These are phyloP conservation scores for Mactra quadrangularis DNA, from an alignment of 1,140 invertebrate species.

Conservation along the genomic window DNA sequence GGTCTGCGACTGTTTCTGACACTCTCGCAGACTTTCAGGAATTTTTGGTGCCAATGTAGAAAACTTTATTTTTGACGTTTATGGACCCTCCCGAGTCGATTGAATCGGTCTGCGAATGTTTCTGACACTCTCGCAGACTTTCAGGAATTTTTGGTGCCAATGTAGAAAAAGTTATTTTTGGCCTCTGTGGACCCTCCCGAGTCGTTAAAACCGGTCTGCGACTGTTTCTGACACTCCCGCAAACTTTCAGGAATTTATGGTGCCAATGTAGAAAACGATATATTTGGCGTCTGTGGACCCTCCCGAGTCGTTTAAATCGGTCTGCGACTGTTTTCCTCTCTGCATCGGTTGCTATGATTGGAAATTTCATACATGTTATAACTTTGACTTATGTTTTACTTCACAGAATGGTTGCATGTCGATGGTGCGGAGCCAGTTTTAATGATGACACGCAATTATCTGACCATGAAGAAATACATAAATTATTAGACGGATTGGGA, in stretches of 20 bases:
- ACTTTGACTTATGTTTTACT: too few species aligned
- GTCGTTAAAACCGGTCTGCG: neutral
- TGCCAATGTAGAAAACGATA: too few species aligned
- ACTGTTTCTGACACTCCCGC: neutral
- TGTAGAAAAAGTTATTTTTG: neutral
- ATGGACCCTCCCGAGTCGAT: neutral
- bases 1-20: slow-evolving; percentile 20
- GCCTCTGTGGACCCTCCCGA: neutral
- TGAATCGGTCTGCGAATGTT: neutral
- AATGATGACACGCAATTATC: too few species aligned
- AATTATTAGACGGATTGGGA: too few species aligned
- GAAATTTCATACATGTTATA: too few species aligned
- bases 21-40: slow-evolving; percentile 8
- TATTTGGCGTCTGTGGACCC: too few species aligned
- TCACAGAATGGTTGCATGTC: too few species aligned
- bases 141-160: neutral
- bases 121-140: neutral
- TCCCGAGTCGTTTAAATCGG: too few species aligned
- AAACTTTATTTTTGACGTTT: neutral
- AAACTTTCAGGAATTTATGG: neutral
- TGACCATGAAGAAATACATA: too few species aligned
- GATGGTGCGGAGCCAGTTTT: too few species aligned
- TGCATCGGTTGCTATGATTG: too few species aligned
- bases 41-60: neutral
- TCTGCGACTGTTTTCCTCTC: too few species aligned